phyloP scores from a whole-genome alignment of 2,797 vertebrate species.

The Salmo trutta region DNA sequence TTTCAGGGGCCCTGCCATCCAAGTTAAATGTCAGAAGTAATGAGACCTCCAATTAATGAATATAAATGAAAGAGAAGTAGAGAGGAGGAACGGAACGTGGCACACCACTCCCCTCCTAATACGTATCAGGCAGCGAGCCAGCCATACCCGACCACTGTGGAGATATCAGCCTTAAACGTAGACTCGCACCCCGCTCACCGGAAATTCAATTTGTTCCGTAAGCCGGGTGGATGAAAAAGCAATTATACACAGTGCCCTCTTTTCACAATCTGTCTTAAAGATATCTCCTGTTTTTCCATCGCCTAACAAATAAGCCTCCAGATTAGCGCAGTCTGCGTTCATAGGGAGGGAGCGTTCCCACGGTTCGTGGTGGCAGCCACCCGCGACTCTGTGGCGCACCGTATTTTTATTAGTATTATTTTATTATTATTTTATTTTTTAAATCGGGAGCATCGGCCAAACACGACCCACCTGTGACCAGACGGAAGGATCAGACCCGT shows the following conservation, averaged over 20 bases:
- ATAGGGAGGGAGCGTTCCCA: slow-evolving; percentile 34
- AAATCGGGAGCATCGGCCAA: no score
- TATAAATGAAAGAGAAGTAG: slow-evolving; percentile 50
- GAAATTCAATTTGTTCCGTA: slow-evolving; percentile 82
- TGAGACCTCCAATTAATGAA: slow-evolving; percentile 63
- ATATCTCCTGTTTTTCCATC: slow-evolving; percentile 60
- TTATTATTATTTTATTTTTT: no score
- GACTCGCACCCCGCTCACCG: slow-evolving; percentile 69
- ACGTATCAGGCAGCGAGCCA: slow-evolving; percentile 52
- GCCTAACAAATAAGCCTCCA: slow-evolving; percentile 66
- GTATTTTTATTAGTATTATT: no score
- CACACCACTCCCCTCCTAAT: slow-evolving; percentile 32
- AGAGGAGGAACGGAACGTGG: slow-evolving; percentile 34
- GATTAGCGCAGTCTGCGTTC: slow-evolving; percentile 65
- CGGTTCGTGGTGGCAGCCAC: no score
- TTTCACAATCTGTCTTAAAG: slow-evolving; percentile 79
- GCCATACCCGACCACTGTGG: slow-evolving; percentile 32
- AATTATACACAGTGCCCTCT: slow-evolving; percentile 78
- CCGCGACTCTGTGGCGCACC: no score
- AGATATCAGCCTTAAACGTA: slow-evolving; percentile 50
- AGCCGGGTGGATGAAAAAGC: slow-evolving; percentile 75
- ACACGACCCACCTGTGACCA: slow-evolving; percentile 36
- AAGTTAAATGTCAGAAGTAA: slow-evolving; percentile 69
- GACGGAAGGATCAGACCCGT: slow-evolving; percentile 34
- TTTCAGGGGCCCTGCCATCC: slow-evolving; percentile 51